Conservation (phyloP, 37 sponge, comb jelly and placozoan genomes). For the Trichoplax adhaerens region DNA sequence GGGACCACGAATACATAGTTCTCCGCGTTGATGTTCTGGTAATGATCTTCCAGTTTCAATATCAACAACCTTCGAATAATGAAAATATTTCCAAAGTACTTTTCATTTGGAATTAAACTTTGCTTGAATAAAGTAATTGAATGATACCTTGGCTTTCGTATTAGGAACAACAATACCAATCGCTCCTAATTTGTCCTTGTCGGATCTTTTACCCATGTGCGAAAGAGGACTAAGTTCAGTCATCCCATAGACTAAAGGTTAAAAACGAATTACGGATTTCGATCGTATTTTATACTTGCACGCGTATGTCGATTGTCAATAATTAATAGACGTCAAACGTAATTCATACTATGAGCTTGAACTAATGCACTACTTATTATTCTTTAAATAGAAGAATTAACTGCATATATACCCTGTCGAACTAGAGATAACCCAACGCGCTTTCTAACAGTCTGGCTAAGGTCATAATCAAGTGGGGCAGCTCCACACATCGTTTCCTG, state of each 20-base stretch:
- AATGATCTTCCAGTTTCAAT: constrained; percentile 19
- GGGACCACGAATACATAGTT: constrained; percentile 52
- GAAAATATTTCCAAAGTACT: too few relatives aligned
- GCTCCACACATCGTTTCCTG: constrained; percentile 44
- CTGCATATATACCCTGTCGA: too few relatives aligned
- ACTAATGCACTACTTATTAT: too few relatives aligned
- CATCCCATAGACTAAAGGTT: constrained; percentile 41
- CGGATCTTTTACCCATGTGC: constrained; percentile 6
- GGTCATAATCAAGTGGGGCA: constrained; percentile 64
- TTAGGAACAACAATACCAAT: constrained; percentile 38
- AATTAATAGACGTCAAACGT: too few relatives aligned
- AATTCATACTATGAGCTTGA: too few relatives aligned
- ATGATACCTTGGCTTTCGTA: constrained; percentile 17
- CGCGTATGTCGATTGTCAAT: too few relatives aligned
- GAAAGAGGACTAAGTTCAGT: constrained; percentile 63
- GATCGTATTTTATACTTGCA: too few relatives aligned
- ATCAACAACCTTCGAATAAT: constrained; percentile 15
- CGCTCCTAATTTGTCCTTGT: constrained; percentile 21
- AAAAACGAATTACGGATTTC: too few relatives aligned
- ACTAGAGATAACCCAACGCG: too few relatives aligned
- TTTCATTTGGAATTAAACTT: too few relatives aligned
- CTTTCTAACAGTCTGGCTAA: constrained; percentile 10
- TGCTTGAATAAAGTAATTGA: too few relatives aligned
- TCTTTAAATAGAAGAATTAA: too few relatives aligned
- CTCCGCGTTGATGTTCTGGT: constrained; percentile 37